Conservation (phyloP, 2,888 invertebrate genomes). For the Mythimna impura region DNA sequence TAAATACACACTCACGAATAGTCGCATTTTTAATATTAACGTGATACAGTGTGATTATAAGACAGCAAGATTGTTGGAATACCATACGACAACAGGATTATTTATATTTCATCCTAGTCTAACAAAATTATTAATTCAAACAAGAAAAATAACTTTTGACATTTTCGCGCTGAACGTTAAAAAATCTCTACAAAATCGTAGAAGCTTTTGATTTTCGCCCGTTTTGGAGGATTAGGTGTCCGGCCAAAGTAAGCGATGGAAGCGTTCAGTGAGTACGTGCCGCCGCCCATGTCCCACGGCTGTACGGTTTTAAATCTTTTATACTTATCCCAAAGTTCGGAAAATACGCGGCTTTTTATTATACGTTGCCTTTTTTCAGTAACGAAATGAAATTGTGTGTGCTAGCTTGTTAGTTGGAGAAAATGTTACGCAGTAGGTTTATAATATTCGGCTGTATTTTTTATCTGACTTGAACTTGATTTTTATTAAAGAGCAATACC, state of each 20-base stretch:
- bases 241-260: slow-evolving; percentile 55
- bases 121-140: neutral
- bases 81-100: neutral
- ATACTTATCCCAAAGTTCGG: slow-evolving; percentile 36
- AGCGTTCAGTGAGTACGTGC: slow-evolving; percentile 53
- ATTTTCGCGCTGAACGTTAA: slow-evolving; percentile 15
- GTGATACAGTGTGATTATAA: too few species aligned
- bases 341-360: slow-evolving; percentile 24
- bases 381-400: slow-evolving; percentile 5
- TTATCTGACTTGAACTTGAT: neutral
- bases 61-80: slow-evolving; percentile 7
- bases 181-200: slow-evolving; percentile 37
- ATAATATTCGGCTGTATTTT: neutral
- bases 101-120: neutral
- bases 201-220: slow-evolving; percentile 55
- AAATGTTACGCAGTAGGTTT: neutral
- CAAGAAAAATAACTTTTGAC: slow-evolving; percentile 5
- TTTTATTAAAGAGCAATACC: neutral
- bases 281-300: slow-evolving; percentile 39
- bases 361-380: slow-evolving; percentile 19
- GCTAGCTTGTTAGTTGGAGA: neutral
- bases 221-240: slow-evolving; percentile 56
- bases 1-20: slow-evolving; percentile 6
- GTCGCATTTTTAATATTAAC: neutral
- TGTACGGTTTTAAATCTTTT: slow-evolving; percentile 56